Conservation (phyloP, 2,888 invertebrate genomes). For the Eristalinus aeneus region DNA sequence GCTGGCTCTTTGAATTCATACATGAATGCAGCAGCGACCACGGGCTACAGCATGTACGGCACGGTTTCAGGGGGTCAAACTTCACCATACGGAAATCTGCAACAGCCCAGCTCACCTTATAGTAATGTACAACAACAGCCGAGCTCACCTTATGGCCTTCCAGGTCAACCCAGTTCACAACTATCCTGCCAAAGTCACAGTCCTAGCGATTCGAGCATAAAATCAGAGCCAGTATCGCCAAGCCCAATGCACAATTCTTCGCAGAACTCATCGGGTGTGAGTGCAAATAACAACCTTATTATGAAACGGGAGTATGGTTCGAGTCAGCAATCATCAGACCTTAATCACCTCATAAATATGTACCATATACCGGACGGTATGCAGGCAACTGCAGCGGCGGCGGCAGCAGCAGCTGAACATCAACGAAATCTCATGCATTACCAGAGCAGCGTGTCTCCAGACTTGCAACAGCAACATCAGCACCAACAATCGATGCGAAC, state of each 20-base stretch:
- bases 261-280: conserved; percentile 77
- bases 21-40: conserved; percentile 86
- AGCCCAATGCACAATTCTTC: conserved; percentile 82
- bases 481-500: conserved; percentile 80
- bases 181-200: conserved; percentile 88
- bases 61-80: conserved; percentile 85
- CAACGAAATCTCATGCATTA: conserved; percentile 80
- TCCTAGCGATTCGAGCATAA: conserved; percentile 93
- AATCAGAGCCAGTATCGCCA: conserved; percentile 93
- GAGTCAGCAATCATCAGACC: conserved; percentile 82
- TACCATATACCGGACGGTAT: conserved; percentile 85
- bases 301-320: conserved; percentile 88
- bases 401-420: conserved; percentile 79
- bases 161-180: conserved; percentile 84
- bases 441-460: conserved; percentile 79
- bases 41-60: conserved; percentile 88
- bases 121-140: conserved; percentile 81
- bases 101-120: conserved; percentile 86
- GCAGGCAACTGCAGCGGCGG: conserved; percentile 82
- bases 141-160: conserved; percentile 84
- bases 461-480: conserved; percentile 78
- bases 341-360: conserved; percentile 86
- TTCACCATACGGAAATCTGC: conserved; percentile 88
- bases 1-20: conserved; percentile 84
- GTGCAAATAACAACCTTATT: conserved; percentile 81